Evolutionary conservation across 2,113 vertebrate genomes (phyloP).

Genomic region (Marcusenius ussheri): DNA sequence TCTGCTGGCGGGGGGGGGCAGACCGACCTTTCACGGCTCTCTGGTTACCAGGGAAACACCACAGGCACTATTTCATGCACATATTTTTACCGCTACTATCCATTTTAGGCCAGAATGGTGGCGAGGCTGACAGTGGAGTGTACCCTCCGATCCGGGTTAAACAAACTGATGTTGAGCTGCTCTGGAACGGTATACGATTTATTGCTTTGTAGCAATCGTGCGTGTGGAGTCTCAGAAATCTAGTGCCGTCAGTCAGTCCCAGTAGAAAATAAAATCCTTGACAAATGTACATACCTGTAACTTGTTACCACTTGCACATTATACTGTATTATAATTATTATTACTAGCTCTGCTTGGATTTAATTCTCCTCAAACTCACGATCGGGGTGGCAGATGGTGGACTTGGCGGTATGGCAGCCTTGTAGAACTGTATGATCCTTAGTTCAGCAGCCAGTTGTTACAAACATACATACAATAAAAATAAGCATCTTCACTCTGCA

Average conservation of each 20-base stretch:
- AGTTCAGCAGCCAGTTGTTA: neutral
- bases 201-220: neutral
- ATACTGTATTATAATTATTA: neutral
- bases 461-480: neutral
- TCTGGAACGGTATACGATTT: neutral
- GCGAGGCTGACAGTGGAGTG: neutral
- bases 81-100: neutral
- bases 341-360: neutral
- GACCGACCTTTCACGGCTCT: neutral
- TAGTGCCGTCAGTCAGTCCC: neutral
- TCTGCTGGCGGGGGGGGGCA: slow-evolving; percentile 24
- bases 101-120: neutral
- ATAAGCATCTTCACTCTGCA: neutral
- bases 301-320: slow-evolving; percentile 2
- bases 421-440: neutral
- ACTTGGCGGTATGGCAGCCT: neutral
- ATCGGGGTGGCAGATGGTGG: neutral
- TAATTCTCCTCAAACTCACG: neutral
- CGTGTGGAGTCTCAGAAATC: neutral
- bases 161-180: neutral
- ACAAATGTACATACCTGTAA: neutral
- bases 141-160: neutral
- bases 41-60: slow-evolving; percentile 12
- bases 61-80: neutral
- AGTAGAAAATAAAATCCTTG: neutral